Evolutionary conservation across 2,888 invertebrate species (phyloP).

Genomic region (Chrysomela aeneicollis): DNA sequence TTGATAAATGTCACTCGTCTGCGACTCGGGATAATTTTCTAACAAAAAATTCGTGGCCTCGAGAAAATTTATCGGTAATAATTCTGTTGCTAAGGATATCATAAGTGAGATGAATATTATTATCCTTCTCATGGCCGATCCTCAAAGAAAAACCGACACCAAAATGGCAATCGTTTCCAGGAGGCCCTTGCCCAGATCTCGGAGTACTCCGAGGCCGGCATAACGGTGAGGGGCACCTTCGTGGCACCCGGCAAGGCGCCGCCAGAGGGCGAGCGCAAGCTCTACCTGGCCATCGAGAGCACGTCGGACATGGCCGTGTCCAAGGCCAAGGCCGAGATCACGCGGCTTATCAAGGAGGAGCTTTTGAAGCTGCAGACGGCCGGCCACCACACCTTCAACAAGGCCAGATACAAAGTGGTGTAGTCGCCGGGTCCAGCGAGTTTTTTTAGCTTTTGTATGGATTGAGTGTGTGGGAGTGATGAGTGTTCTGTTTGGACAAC

Average conservation of each 20-base stretch:
- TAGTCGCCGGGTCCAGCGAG: conserved; percentile 60
- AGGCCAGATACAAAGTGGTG: conserved; percentile 93
- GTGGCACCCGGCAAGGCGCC: conserved; percentile 88
- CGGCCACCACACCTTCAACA: conserved; percentile 86
- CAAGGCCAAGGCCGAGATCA: conserved; percentile 96
- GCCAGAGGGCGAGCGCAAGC: conserved; percentile 92
- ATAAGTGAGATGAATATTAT: too few species aligned
- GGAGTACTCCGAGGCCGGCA: conserved; percentile 98
- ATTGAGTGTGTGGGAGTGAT: too few species aligned
- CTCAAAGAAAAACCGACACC: too few species aligned
- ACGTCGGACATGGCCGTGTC: conserved; percentile 95
- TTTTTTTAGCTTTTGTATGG: too few species aligned
- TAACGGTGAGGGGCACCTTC: conserved; percentile 97
- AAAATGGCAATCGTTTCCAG: conserved; percentile 66
- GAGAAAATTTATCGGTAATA: too few species aligned
- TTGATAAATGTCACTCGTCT: too few species aligned
- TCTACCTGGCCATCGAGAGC: conserved; percentile 98
- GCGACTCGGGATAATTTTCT: too few species aligned
- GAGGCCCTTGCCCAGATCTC: conserved; percentile 98
- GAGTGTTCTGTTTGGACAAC: too few species aligned
- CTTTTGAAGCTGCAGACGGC: conserved; percentile 89
- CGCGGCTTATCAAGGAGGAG: conserved; percentile 97
- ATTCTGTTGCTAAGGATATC: too few species aligned
- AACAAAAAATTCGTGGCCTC: too few species aligned
- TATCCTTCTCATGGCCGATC: too few species aligned